Evolutionary conservation across 1,140 invertebrate genomes (phyloP), one percentile per base, ranked within the genome.

Genomic region (Adoxophyes honmai): DNA sequence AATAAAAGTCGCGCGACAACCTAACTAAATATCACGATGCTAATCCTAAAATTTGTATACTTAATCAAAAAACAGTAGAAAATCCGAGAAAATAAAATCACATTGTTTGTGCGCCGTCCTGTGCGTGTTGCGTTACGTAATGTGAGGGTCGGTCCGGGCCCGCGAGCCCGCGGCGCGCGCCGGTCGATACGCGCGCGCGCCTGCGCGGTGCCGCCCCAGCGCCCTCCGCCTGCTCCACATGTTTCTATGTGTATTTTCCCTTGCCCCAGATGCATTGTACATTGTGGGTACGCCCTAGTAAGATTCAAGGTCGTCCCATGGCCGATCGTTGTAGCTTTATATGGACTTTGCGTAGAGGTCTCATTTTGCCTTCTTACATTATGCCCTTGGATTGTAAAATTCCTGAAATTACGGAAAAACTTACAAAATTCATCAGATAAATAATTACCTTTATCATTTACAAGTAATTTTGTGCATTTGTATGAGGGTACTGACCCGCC

Each of bases 41-140:
- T 82, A 81, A 81, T 75, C 70, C 81, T 84, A 86, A 78, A 83
- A 77, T 75, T 74, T 87, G 82, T 86, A 88, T 81, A 28, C 21
- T 28, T 28, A 87, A 73, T 84, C 68, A 78, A 86, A 85, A 86
- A 84, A 64, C 59, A 78, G 86, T 86, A 73, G 84, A 87, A 85
- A 70, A 85, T 75, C 70, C 57, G 59, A 71, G 76, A 75, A 79
- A 86, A 83, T 85, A 78, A 82, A 87, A 88, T 88, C 85, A 88
- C 85, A 88, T 88, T 79, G 73, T 88, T 88, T 88, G 85, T 88
- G 85, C 85, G 85, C 82, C 75, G 80, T 84, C 68, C 82, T 88
- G 85, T 88, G 85, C 85, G 85, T 86, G 71, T 83, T 58, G 71
- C 61, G 83, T 88, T 86, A 85, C 74, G 77, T 88, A 86, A 86